These are phyloP conservation scores for Plodia interpunctella DNA, from an alignment of 1,140 invertebrate genomes.

Conservation along the genomic window DNA sequence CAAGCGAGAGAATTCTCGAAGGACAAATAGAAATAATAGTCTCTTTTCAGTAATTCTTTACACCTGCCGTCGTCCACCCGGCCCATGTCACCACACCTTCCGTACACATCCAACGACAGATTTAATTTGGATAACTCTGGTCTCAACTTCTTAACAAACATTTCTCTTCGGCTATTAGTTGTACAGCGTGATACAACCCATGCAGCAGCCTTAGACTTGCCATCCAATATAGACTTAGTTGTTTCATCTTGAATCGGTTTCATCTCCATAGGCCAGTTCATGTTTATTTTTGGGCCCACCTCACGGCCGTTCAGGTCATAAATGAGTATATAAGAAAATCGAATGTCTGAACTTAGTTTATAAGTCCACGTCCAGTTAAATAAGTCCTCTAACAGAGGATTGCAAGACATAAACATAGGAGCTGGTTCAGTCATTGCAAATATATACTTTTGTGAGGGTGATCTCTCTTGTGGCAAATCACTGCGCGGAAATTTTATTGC, in stretches of 20 bases:
- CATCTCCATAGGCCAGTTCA: constrained; percentile 44
- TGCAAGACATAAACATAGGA: constrained; percentile 43
- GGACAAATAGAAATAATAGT: constrained; percentile 83
- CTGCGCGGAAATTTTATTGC: constrained; percentile 24
- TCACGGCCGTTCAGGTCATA: constrained; percentile 40
- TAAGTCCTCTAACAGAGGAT: constrained; percentile 37
- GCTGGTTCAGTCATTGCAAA: constrained; percentile 58
- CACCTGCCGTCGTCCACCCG: constrained; percentile 31
- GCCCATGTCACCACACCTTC: constrained; percentile 73
- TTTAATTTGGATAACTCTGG: constrained; percentile 61
- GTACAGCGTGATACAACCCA: constrained; percentile 81
- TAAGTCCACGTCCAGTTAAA: constrained; percentile 84
- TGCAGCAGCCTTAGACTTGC: constrained; percentile 56
- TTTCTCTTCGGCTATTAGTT: constrained; percentile 68
- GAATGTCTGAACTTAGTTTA: constrained; percentile 80
- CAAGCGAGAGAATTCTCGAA: constrained; percentile 82
- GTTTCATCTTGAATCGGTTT: constrained; percentile 29
- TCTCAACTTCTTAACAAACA: constrained; percentile 76
- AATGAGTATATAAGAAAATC: constrained; percentile 74
- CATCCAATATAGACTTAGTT: constrained; percentile 32
- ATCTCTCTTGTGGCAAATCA: constrained; percentile 31
- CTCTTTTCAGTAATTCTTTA: constrained; percentile 64
- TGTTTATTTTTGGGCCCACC: constrained; percentile 45
- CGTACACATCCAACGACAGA: constrained; percentile 79
- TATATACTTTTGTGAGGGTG: constrained; percentile 53